Base-by-base conservation (phyloP, 2,888 invertebrate genomes). In the Philaethria dido region DNA sequence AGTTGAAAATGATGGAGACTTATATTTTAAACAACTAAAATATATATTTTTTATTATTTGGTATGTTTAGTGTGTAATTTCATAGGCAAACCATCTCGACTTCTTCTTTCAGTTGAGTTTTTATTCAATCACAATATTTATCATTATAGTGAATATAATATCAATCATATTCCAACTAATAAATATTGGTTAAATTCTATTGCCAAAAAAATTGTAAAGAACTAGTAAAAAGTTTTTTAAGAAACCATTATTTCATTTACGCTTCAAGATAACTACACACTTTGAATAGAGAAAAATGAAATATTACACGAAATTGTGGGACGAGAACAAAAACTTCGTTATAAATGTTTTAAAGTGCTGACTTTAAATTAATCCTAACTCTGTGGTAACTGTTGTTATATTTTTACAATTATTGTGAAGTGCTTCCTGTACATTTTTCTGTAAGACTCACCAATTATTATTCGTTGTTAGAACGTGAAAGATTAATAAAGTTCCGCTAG, bases 341-440 rank as follows among this genome's bases (percentile, higher is more conserved):
- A 77, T 76, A 78, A 78, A 77, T 78, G 73, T 74, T 78, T 71
- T 72, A 72, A 76, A 77, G 69, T 68, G 75, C 66, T 74, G 75
- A 74, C 74, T 79, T 75, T 74, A 78, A 81, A 78, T 81, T 78
- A 80, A 80, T 79, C 76, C 75, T 71, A 72, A 70, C 70, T 65
- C 42, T 66, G 45, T 44, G 45, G 64, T 18, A 54, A 60, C 62
- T 44, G 50, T 50, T 59, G 59, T 44, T 69, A 55, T 60, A 64
- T 64, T 72, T 64, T 64, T 62, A 57, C 64, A 50, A 52, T 62
- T 66, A 64, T 61, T 66, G 61, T n/a, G 25, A 25, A 2, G 25
- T 33, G 64, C 62, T 64, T 66, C 62, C 64, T 42, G 50, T 55
- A 61, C 63, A 57, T 50, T 61, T 47, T 39, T 59, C n/a, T 9